These are phyloP conservation scores for Parnassius glacialis DNA, from an alignment of 2,888 invertebrate genomes.

Conservation along the genomic window DNA sequence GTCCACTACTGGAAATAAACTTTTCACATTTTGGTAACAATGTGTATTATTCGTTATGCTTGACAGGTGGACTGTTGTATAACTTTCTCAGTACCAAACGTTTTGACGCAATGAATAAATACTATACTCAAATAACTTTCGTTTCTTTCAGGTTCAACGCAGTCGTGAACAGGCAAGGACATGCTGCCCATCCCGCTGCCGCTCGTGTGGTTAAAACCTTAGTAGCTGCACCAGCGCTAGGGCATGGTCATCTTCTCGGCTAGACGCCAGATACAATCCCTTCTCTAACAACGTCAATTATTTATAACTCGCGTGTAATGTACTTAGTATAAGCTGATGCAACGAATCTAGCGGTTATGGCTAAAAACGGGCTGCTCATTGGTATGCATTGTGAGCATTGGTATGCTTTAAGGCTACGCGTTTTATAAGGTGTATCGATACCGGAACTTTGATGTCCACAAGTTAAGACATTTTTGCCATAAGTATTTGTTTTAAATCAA, in stretches of 20 bases:
- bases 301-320: conserved; percentile 53
- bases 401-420: conserved; percentile 49
- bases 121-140: too few species aligned
- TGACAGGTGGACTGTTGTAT: too few species aligned
- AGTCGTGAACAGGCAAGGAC: conserved; percentile 79
- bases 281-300: conserved; percentile 49
- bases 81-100: too few species aligned
- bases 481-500: conserved; percentile 30
- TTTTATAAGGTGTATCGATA: conserved; percentile 68
- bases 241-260: conserved; percentile 61
- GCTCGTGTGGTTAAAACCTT: conserved; percentile 38
- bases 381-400: conserved; percentile 22
- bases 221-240: conserved; percentile 56
- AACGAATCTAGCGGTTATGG: conserved; percentile 44
- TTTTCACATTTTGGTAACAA: too few species aligned
- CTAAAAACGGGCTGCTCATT: conserved; percentile 33
- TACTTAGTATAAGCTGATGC: conserved; percentile 61
- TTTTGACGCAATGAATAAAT: too few species aligned
- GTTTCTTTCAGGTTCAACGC: conserved; percentile 77
- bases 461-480: conserved; percentile 41
- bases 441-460: conserved; percentile 62
- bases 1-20: too few species aligned
- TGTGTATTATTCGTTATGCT: too few species aligned
- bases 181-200: conserved; percentile 76
- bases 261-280: conserved; percentile 38